A percentile compares a stretch with the other conserved stretches of the same genome.
Conservation (phyloP, 2,113 vertebrate genomes). For the Thryonomys swinderianus region DNA sequence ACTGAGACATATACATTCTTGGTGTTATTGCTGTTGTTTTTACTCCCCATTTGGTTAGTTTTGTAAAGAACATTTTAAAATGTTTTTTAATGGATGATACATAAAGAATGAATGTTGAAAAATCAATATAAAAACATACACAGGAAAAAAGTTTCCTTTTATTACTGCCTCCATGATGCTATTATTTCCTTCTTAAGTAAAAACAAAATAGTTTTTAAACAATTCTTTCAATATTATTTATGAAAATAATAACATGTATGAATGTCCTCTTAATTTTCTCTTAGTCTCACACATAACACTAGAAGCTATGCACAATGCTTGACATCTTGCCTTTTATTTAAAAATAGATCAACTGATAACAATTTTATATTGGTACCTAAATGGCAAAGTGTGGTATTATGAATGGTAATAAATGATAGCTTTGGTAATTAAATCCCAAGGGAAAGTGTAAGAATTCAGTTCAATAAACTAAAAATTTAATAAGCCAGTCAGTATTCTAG, state of each 20-base stretch:
- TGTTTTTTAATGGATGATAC: not conserved
- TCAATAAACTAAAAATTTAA: not conserved
- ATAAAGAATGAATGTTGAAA: constrained; percentile 1
- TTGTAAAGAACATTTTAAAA: not conserved
- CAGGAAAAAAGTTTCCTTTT: not conserved
- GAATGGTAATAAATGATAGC: not conserved
- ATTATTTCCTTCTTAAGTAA: not conserved
- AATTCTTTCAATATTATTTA: not conserved
- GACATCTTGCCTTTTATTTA: not conserved
- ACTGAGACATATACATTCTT: not conserved
- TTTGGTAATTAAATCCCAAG: constrained; percentile 6
- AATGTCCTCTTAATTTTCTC: not conserved
- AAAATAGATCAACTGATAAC: not conserved
- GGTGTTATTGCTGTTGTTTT: constrained; percentile 3
- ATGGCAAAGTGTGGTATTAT: not conserved
- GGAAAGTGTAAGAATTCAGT: not conserved
- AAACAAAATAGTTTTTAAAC: too few species aligned
- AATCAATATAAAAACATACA: not conserved
- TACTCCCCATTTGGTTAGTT: not conserved
- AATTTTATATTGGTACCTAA: not conserved
- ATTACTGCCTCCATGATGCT: not conserved
- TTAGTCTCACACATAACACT: not conserved
- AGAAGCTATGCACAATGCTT: not conserved
- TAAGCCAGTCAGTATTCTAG: not conserved
- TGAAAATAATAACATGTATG: constrained; percentile 1